Percentiles rank a stretch among this genome's conserved stretches.
These are phyloP conservation scores for Hippopotamus amphibius DNA, from an alignment of 2,113 vertebrate species.

Conservation along the genomic window DNA sequence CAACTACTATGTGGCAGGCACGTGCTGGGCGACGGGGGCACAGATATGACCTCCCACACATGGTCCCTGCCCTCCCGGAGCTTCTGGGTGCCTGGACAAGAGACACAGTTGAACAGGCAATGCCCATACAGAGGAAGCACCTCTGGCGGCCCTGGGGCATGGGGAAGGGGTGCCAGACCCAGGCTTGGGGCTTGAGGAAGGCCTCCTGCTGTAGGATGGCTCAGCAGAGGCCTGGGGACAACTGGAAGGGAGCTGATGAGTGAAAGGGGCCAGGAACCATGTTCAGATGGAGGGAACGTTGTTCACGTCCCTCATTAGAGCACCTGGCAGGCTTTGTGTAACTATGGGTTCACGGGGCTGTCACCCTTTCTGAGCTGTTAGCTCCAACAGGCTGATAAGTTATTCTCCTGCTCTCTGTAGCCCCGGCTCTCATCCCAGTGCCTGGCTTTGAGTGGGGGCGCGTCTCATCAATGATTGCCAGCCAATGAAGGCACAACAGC, in stretches of 20 bases:
- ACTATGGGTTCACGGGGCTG: neutral
- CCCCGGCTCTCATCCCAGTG: neutral
- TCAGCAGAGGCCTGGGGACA: neutral
- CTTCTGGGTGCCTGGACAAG: neutral
- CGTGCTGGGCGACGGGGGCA: neutral
- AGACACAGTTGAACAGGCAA: neutral
- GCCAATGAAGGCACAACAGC: neutral
- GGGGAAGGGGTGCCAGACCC: neutral
- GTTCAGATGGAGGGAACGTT: constrained; percentile 44
- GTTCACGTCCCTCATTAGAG: neutral
- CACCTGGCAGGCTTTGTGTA: neutral
- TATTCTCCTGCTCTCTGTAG: neutral
- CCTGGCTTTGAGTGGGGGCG: neutral
- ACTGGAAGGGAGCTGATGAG: neutral
- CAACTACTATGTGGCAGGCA: neutral
- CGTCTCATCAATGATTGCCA: neutral
- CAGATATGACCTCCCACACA: neutral
- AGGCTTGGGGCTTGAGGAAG: neutral
- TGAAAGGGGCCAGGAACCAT: neutral
- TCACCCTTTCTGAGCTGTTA: neutral
- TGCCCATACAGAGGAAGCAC: neutral
- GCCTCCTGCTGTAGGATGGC: neutral
- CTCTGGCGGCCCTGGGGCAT: neutral
- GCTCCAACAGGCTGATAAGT: neutral
- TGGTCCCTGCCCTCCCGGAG: neutral